phyloP scores from a whole-genome alignment of 2,113 vertebrate species.

The Cebus imitator region DNA sequence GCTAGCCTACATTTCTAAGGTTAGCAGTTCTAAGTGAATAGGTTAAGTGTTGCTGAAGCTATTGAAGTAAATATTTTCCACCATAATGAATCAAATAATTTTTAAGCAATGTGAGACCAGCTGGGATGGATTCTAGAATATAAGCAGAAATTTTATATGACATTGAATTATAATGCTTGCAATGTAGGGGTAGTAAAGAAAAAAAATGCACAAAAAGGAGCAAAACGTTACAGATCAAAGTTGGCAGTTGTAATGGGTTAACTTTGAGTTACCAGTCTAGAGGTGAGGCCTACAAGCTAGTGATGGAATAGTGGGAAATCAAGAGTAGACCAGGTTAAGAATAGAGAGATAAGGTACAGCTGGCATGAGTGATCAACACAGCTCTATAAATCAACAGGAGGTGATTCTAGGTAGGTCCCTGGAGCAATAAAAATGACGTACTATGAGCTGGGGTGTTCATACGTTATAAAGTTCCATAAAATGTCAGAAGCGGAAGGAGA shows the following conservation, averaged over 20 bases:
- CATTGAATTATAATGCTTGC: background rate
- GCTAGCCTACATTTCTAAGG: background rate
- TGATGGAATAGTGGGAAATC: background rate
- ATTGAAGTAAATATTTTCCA: background rate
- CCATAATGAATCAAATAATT: background rate
- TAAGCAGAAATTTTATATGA: background rate
- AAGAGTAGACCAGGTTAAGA: background rate
- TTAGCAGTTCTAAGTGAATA: background rate
- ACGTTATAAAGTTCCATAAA: background rate
- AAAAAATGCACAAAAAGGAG: background rate
- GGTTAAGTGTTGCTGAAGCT: background rate
- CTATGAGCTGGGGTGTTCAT: background rate
- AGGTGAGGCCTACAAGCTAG: background rate
- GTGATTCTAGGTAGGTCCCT: background rate
- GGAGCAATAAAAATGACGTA: background rate
- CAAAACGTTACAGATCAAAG: background rate
- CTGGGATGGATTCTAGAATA: background rate
- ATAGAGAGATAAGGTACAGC: background rate
- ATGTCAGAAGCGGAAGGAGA: background rate
- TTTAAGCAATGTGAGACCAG: background rate
- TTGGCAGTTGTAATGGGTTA: background rate
- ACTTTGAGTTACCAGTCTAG: background rate
- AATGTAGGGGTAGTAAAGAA: background rate
- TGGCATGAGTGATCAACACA: background rate
- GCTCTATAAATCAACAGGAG: background rate